These are phyloP conservation scores for Doryteuthis pealeii DNA, from an alignment of 1,140 invertebrate species.

Conservation along the genomic window DNA sequence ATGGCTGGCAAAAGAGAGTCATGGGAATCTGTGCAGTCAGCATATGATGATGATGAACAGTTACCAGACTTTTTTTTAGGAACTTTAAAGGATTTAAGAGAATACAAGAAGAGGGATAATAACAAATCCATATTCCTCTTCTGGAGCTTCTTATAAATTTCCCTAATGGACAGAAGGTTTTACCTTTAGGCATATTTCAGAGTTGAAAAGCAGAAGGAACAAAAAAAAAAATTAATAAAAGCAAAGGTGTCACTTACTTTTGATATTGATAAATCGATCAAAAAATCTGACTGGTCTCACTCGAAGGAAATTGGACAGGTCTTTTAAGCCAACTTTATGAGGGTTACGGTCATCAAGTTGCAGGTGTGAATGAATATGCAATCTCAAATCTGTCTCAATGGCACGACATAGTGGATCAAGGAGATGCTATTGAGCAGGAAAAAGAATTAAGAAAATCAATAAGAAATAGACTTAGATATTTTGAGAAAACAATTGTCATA, in stretches of 20 bases:
- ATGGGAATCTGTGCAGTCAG: no score
- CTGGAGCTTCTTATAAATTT: no score
- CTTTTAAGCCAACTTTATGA: conserved; percentile 66
- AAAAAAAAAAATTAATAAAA: not conserved
- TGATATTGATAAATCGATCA: conserved; percentile 61
- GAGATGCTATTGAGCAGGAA: conserved; percentile 57
- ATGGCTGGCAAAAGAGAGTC: no score
- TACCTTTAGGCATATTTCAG: not conserved
- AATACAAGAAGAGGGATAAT: no score
- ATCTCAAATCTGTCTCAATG: conserved; percentile 86
- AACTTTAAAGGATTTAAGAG: no score
- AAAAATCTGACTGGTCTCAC: conserved; percentile 63
- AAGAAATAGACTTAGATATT: no score
- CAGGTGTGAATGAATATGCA: conserved; percentile 88
- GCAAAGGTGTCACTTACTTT: conserved; percentile 51
- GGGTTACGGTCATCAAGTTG: conserved; percentile 80
- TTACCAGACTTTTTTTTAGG: no score
- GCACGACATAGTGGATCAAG: conserved; percentile 78
- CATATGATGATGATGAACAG: no score
- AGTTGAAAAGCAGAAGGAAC: not conserved
- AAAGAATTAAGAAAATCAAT: not conserved
- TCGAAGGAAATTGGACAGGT: conserved; percentile 64
- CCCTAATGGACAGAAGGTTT: no score
- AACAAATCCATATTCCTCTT: no score
- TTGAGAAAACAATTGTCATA: no score